phyloP scores from a whole-genome alignment of 2,797 vertebrate genomes.

The Bradypodion pumilum region DNA sequence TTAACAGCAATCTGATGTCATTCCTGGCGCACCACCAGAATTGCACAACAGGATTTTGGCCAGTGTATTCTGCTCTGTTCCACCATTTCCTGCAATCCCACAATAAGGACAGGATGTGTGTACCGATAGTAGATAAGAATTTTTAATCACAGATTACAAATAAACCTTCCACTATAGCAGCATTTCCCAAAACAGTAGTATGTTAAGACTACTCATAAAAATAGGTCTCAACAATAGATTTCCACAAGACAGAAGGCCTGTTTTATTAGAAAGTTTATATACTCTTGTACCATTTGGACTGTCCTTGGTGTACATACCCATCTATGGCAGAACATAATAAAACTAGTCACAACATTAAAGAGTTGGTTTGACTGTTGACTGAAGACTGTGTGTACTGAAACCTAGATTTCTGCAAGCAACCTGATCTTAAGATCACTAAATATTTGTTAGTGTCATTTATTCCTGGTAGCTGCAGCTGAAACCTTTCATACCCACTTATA shows the following conservation, averaged over 20 bases:
- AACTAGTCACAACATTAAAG: background rate
- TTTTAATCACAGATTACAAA: background rate
- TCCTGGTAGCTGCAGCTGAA: background rate
- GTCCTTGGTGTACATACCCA: background rate
- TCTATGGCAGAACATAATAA: background rate
- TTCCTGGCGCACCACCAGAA: too few relatives aligned
- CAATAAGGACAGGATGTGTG: background rate
- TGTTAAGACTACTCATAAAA: background rate
- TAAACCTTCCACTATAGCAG: background rate
- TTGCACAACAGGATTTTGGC: background rate
- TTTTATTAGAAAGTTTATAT: background rate
- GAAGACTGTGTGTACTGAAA: background rate
- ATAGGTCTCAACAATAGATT: background rate
- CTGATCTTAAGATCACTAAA: background rate
- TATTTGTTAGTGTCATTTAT: background rate
- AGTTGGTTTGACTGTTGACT: background rate
- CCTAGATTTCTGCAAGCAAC: background rate
- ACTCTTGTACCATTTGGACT: background rate
- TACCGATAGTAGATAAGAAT: background rate
- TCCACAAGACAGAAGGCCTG: background rate
- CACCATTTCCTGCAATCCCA: background rate
- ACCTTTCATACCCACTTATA: slow-evolving; percentile 60
- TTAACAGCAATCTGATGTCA: too few relatives aligned
- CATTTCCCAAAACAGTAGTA: background rate
- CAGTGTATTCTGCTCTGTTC: too few relatives aligned